A percentile compares a stretch with the other conserved stretches of the same genome.
Conservation (phyloP, 2,888 invertebrate genomes). For the Allygus modestus region DNA sequence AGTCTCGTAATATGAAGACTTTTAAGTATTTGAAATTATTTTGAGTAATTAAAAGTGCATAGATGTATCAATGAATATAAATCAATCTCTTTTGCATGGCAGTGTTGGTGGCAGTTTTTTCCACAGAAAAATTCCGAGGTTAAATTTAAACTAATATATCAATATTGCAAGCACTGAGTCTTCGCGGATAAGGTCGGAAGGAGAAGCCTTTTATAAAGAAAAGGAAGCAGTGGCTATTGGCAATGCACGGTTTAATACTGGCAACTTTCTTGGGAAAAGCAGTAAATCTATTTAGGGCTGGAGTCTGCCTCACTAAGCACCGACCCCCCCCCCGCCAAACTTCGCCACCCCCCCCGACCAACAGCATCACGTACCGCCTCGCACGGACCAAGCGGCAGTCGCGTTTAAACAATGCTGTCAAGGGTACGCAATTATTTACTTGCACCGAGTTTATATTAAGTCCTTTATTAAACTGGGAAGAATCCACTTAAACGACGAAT, state of each 20-base stretch:
- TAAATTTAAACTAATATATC: too few relatives aligned
- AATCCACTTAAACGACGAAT: neutral
- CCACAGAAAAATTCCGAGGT: too few relatives aligned
- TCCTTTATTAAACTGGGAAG: constrained; percentile 17
- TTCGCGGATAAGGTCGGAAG: neutral
- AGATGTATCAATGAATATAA: too few relatives aligned
- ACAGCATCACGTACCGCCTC: constrained; percentile 1
- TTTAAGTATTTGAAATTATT: too few relatives aligned
- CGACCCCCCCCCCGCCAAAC: constrained; percentile 35
- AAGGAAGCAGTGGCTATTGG: constrained; percentile 37
- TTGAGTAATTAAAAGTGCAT: too few relatives aligned
- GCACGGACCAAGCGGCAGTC: neutral
- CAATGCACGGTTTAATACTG: constrained; percentile 57
- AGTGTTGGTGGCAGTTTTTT: constrained; percentile 35
- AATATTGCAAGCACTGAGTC: neutral
- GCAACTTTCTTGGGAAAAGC: constrained; percentile 56
- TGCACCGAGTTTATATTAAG: constrained; percentile 7
- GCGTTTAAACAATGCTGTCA: constrained; percentile 33
- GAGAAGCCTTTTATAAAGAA: constrained; percentile 18
- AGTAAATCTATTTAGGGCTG: constrained; percentile 54
- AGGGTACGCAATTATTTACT: constrained; percentile 36
- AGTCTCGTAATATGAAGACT: too few relatives aligned
- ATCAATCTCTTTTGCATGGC: too few relatives aligned
- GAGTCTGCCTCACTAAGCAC: constrained; percentile 46
- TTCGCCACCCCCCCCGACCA: neutral